These are phyloP conservation scores for Pomatorhinus ruficollis DNA, from an alignment of 2,113 vertebrate species.

Conservation along the genomic window DNA sequence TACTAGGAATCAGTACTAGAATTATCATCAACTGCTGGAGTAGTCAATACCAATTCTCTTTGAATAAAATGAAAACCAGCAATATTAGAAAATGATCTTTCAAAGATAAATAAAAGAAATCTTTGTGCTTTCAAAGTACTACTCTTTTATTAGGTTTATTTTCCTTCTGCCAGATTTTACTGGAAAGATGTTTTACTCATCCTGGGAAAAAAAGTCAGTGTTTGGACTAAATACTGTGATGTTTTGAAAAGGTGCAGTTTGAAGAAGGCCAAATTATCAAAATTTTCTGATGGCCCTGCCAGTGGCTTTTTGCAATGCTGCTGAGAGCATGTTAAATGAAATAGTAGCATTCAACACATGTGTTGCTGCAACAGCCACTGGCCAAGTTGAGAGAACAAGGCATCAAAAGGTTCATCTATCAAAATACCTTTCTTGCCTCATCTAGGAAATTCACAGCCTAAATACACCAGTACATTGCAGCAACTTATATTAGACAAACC, in stretches of 20 bases:
- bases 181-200: conserved; percentile 59
- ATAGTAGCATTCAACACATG: neutral
- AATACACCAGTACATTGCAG: neutral
- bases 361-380: neutral
- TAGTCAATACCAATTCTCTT: neutral
- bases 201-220: conserved; percentile 49
- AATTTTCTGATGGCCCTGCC: conserved; percentile 41
- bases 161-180: conserved; percentile 50
- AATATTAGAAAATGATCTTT: neutral
- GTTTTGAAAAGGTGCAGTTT: conserved; percentile 24
- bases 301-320: neutral
- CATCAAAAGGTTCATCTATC: neutral
- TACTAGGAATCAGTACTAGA: neutral
- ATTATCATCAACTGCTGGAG: neutral
- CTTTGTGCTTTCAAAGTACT: conserved; percentile 35
- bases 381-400: neutral
- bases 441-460: neutral
- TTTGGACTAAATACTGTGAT: conserved; percentile 27
- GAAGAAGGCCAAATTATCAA: conserved; percentile 36
- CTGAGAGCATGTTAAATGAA: neutral
- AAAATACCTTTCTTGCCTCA: neutral
- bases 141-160: conserved; percentile 31
- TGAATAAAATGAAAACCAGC: conserved; percentile 19
- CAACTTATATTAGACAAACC: neutral
- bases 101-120: conserved; percentile 7